Evolutionary conservation across 2,797 vertebrate species (phyloP), one percentile per base, ranked within the genome.

Genomic region (Chelidonichthys spinosus): DNA sequence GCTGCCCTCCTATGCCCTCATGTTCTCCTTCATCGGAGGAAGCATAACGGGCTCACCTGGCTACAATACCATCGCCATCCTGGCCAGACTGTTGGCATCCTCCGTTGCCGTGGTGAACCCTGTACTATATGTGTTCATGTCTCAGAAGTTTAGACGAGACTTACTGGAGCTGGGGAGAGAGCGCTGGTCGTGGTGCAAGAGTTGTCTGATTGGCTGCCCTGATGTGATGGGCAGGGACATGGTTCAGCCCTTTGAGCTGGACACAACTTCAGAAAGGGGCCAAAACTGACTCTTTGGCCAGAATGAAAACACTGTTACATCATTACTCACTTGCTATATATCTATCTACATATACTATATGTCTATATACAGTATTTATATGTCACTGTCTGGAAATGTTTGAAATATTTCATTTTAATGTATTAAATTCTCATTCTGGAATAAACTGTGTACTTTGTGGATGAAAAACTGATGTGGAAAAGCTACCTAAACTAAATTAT

Each of bases 1-100:
- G 95, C 84, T 95, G 74, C 95, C 95, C 39, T 93, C 95, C 56
- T 95, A 96, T 7, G 78, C 66, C 4, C 87, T 95, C 60, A 95
- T 96, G 94, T 94, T 95, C 88, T 87, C 89, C 65, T 89, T 92
- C 53, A 80, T 94, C 0, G 89, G 88, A 32, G 75, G 77, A 25
- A 78, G 49, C 8, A 9, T 78, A 5, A 46, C 2, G 8, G 55
- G 49, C 53, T 75, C 53, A 3, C 55, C 65, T 0, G 61, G 72
- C 44, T 84, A 84, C 65, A 87, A 87, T 0, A 63, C 43, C 4
- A 25, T 91, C 5, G 85, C 90, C 54, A 53, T 95, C 47, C 18
- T 94, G n/a, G 89, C 90, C 66, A 85, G 95, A 73, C 74, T 95
- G 65, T 53, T 95, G 79, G 92, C 94, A 0, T 90, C 92, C 42